Base-by-base conservation (phyloP, 2,888 invertebrate species). In the Congeria kusceri region DNA sequence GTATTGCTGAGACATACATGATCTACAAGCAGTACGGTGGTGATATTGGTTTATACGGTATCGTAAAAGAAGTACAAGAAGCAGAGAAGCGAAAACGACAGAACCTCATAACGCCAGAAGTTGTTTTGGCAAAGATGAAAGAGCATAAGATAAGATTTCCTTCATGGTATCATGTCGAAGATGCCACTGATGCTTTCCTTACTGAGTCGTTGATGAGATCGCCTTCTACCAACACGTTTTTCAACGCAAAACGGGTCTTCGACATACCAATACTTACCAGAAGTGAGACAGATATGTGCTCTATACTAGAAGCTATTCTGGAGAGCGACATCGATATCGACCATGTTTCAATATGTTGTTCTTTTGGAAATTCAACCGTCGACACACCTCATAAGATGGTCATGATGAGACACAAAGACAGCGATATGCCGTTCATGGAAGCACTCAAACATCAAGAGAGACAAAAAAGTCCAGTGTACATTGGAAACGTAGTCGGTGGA, bases 391-490 rank as follows among this genome's bases (percentile, higher is more conserved):
- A n/a, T 13, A 67, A 57, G 29, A 57, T 67, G 67, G 67, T 67
- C 5, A 9, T 67, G 23, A 32, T 67, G 58, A 18, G 23, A 32
- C 67, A 67, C 44, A 39, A 57, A 18, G 57, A 67, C 2, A 20
- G 57, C n/a, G 25, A 9, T 4, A n/a, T 1, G 7, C 15, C n/a
- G 4, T 56, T 67, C 29, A 20, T 39, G 13, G 67, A 67, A 57
- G 39, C 39, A 18, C 32, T 67, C 20, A 67, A 67, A 39, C 67
- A 67, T 44, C 67, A 67, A 67, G 46, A 39, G 27, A 29, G 67
- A 67, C 44, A 29, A 3, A 32, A 39, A 57, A 67, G 67, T 67
- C 67, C 67, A 44, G 15, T 25, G 7, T 44, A 44, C 3, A 58
- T 67, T 18, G 18, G 27, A 57, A 25, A 67, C 28, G 44, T 67